A percentile compares a stretch with the other conserved stretches of the same genome.
These are phyloP conservation scores for Spisula subtruncata DNA, from an alignment of 2,888 invertebrate species.

Conservation along the genomic window DNA sequence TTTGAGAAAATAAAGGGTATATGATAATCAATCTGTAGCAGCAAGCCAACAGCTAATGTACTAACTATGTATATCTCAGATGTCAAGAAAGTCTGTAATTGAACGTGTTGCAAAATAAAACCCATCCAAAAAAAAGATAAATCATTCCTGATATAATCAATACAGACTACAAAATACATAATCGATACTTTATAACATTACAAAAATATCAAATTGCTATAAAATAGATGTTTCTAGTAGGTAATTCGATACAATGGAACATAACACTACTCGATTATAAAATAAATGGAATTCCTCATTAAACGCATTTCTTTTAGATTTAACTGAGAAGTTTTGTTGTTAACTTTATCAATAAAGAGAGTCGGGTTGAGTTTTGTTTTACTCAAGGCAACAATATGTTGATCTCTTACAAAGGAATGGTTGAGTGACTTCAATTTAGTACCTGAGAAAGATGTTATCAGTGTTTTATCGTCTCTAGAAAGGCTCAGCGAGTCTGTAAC, in stretches of 20 bases:
- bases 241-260: neutral
- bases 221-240: neutral
- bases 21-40: no score
- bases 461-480: constrained; percentile 32
- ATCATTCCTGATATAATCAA: no score
- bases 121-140: no score
- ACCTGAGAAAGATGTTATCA: constrained; percentile 46
- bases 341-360: neutral
- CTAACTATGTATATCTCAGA: no score
- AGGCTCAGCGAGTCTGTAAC: constrained; percentile 20
- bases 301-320: neutral
- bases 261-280: neutral
- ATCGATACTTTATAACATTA: neutral
- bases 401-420: no score
- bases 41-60: no score
- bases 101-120: no score
- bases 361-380: neutral
- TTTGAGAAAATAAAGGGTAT: no score
- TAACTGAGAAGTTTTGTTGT: neutral
- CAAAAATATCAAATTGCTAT: neutral
- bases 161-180: neutral
- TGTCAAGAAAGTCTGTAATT: no score
- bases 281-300: neutral
- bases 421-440: neutral
- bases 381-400: neutral